A percentile compares a stretch with the other conserved stretches of the same genome.
These are phyloP conservation scores for Chrysemys picta DNA, from an alignment of 2,113 vertebrate genomes.

Conservation along the genomic window DNA sequence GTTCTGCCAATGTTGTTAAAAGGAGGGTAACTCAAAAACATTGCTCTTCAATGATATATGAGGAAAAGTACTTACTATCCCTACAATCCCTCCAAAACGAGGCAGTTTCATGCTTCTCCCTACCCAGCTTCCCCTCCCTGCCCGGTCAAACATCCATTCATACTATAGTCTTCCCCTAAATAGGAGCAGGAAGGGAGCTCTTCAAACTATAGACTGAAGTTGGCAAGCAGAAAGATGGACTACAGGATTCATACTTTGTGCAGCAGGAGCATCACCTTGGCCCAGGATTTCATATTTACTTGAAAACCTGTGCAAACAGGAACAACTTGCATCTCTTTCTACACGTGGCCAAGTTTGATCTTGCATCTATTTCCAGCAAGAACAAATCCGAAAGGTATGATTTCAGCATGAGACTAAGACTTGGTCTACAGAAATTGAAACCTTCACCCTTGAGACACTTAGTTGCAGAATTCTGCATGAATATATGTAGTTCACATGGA, in stretches of 20 bases:
- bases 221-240: neutral
- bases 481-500: neutral
- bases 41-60: accelerated
- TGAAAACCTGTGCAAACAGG: neutral
- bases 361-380: neutral
- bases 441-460: accelerated
- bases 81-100: neutral
- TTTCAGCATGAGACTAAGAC: neutral
- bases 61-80: neutral
- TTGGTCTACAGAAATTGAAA: neutral
- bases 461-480: neutral
- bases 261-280: too few relatives aligned
- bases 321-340: neutral
- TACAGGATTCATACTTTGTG: neutral
- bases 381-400: neutral
- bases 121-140: neutral
- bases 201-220: accelerated
- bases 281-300: neutral
- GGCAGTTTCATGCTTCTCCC: neutral
- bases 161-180: neutral
- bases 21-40: neutral
- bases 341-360: neutral
- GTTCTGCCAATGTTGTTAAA: neutral
- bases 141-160: neutral
- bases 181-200: neutral